Evolutionary conservation across 53 echinoderm and acorn worm genomes (phyloP), one percentile per base, ranked within the genome.

Genomic region (Arbacia lixula): DNA sequence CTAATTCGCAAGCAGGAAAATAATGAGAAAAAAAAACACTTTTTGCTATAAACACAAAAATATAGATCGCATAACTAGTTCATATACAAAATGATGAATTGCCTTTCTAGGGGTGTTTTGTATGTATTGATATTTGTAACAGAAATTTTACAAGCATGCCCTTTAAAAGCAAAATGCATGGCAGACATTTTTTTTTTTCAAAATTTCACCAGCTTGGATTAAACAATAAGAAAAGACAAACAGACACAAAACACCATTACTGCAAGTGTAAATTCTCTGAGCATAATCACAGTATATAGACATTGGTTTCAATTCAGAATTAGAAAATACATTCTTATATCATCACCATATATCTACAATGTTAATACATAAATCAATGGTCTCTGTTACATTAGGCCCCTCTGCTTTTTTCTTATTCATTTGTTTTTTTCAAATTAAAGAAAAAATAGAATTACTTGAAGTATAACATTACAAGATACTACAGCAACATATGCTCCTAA

Each of bases 91-190:
- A n/a, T n/a, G n/a, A n/a, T n/a, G n/a, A n/a, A n/a, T n/a, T n/a
- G n/a, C n/a, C n/a, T n/a, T n/a, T n/a, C n/a, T n/a, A n/a, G n/a
- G n/a, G n/a, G n/a, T n/a, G n/a, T n/a, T n/a, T n/a, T n/a, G n/a
- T n/a, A n/a, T n/a, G n/a, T n/a, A n/a, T n/a, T n/a, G n/a, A n/a
- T n/a, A n/a, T 38, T 38, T 66, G 1, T 57, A 20, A 36, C 21
- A 65, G 24, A 22, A 38, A 66, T 37, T 69, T 69, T 69, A 69
- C 69, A 69, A 68, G 68, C 68, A 24, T 5, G 21, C 40, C 20
- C n/a, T n/a, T n/a, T n/a, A n/a, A 24, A 43, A 43, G 43, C 69
- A 69, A 43, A 69, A 69, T 42, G 43, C 40, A 41, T 43, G 3
- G 29, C 25, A 12, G 12, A 14, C 12, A 69, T 69, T 25, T 4